Evolutionary conservation across 2,888 invertebrate species (phyloP), one percentile per base, ranked within the genome.

Genomic region (Ptychoptera albimana): DNA sequence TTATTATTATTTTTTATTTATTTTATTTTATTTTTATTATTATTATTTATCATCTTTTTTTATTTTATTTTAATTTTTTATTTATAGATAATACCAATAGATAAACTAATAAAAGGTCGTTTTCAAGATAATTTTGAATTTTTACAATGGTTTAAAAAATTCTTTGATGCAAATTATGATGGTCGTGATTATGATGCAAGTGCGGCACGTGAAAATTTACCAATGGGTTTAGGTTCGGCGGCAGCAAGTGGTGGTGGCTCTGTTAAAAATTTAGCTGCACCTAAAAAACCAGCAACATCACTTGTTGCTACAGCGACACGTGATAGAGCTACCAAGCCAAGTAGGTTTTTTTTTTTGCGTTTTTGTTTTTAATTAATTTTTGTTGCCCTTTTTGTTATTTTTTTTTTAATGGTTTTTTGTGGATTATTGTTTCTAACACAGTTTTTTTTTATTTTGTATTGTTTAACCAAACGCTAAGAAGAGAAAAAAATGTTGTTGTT

Each of bases 91-190:
- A 66, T 66, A 55, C 66, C 64, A 50, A 63, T 65, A 60, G 64
- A 67, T 57, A 65, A 60, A 60, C 77, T 97, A 75, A 88, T 94
- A 68, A 96, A 94, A 74, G 94, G 91, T 67, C 82, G 92, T 59
- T 97, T 97, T 74, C 96, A 96, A 79, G 96, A 97, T 76, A 97
- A 97, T 75, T 97, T 97, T 78, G 96, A 97, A 70, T 96, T 96
- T 73, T 82, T 97, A 59, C 96, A 97, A 74, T 97, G 96, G 96
- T 97, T 97, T 78, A 96, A 97, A 78, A 93, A 94, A 69, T 96
- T 97, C 74, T 97, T 94, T 72, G 96, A 97, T 71, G 94, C 94
- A 58, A 98, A 98, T 76, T 94, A 92, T 73, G 83, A 85, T 67
- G 93, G 92, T 63, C 74, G 79, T 60, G 89, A 91, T 52, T 97